These are phyloP conservation scores for Mus spicilegus DNA, from an alignment of 2,113 vertebrate species.

Conservation along the genomic window DNA sequence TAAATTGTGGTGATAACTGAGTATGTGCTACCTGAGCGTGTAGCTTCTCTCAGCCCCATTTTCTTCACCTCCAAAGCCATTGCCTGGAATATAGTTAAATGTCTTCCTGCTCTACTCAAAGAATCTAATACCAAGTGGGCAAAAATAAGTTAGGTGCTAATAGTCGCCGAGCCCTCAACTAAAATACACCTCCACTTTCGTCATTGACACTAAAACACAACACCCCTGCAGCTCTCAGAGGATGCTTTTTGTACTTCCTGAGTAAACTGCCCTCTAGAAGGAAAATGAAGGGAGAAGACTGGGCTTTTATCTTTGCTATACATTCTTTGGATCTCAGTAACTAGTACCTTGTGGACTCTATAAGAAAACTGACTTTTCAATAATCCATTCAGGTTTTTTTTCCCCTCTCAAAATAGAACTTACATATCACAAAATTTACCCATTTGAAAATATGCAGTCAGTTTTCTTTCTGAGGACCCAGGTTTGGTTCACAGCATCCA, in stretches of 20 bases:
- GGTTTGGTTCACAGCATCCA: background rate
- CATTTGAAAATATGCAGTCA: conserved; percentile 17
- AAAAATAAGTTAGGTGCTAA: background rate
- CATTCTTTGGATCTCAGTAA: background rate
- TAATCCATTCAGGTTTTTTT: conserved; percentile 17
- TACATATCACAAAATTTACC: background rate
- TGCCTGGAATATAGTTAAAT: background rate
- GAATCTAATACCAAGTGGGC: background rate
- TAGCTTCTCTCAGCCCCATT: background rate
- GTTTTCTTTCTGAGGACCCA: background rate
- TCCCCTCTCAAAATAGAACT: background rate
- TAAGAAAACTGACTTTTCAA: conserved; percentile 41
- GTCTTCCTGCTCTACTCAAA: background rate
- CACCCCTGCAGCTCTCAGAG: background rate
- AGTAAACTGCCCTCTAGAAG: background rate
- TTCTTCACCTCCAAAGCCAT: background rate
- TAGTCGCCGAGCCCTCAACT: background rate
- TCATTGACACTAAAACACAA: background rate
- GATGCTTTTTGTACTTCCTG: background rate
- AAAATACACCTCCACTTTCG: background rate
- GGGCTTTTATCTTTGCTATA: background rate
- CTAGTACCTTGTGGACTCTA: background rate
- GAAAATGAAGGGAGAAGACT: background rate
- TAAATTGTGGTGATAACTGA: background rate
- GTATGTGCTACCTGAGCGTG: background rate